These are phyloP conservation scores for Haemorhous mexicanus DNA, from an alignment of 2,113 vertebrate genomes.

Conservation along the genomic window DNA sequence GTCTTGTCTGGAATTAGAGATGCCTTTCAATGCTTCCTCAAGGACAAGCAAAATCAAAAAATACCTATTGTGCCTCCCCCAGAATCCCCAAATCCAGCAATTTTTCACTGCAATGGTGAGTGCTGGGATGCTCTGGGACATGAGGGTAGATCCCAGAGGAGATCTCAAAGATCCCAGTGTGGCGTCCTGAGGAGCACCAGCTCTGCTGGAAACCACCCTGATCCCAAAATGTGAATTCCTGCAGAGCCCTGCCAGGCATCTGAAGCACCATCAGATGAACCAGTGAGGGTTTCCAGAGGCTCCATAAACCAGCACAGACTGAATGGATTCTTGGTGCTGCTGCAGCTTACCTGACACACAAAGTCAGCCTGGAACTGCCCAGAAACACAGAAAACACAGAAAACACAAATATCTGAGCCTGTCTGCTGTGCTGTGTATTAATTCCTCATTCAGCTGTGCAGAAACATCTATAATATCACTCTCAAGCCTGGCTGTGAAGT, in stretches of 20 bases:
- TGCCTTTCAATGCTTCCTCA: neutral
- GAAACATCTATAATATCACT: neutral
- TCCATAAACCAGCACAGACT: neutral
- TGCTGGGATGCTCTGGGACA: neutral
- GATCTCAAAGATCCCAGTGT: fast-evolving
- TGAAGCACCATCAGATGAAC: neutral
- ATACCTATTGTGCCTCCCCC: neutral
- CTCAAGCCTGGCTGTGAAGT: neutral
- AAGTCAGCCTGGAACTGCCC: neutral
- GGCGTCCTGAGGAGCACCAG: neutral
- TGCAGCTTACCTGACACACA: neutral
- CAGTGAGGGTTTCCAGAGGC: neutral
- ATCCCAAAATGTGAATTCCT: neutral
- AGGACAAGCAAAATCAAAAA: neutral
- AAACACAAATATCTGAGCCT: fast-evolving
- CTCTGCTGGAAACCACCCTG: neutral
- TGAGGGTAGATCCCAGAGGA: fast-evolving
- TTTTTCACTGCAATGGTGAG: neutral
- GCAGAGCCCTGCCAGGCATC: neutral
- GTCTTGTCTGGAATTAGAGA: neutral
- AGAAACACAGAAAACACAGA: neutral
- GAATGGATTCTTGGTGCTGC: neutral
- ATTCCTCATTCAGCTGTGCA: neutral
- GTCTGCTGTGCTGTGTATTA: neutral
- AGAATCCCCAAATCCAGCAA: neutral